Evolutionary conservation across 2,797 vertebrate genomes (phyloP).

Genomic region (Enoplosus armatus): DNA sequence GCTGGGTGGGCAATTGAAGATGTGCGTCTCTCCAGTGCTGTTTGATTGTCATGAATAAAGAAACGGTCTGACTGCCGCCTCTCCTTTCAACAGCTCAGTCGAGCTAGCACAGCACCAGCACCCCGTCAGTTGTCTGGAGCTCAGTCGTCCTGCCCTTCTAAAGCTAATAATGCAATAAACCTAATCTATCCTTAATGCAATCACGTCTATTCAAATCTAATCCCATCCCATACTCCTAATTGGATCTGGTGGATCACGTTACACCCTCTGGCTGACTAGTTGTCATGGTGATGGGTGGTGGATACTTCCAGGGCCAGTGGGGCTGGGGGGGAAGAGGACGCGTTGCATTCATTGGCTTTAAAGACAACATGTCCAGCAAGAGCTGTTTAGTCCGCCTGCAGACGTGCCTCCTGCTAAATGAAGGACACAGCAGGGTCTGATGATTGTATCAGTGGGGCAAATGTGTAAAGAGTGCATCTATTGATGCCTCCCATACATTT

Average conservation of each 20-base stretch:
- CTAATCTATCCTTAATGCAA: conserved; percentile 79
- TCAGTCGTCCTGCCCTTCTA: conserved; percentile 62
- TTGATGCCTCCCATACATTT: too few relatives aligned
- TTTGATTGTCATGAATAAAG: conserved; percentile 17
- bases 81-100: conserved; percentile 39
- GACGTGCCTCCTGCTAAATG: conserved; percentile 21
- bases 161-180: conserved; percentile 76
- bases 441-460: background rate
- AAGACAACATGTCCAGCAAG: conserved; percentile 58
- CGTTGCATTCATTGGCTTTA: conserved; percentile 46
- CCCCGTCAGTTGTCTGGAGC: conserved; percentile 55
- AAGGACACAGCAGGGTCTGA: conserved; percentile 27
- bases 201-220: conserved; percentile 80
- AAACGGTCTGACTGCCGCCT: conserved; percentile 20
- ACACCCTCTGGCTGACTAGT: conserved; percentile 71
- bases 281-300: conserved; percentile 72
- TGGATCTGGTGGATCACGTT: conserved; percentile 78
- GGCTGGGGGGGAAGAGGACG: conserved; percentile 43
- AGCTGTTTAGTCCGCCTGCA: conserved; percentile 47
- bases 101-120: conserved; percentile 13
- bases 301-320: conserved; percentile 43
- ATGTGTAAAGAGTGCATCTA: background rate
- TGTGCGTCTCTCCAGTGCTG: conserved; percentile 2
- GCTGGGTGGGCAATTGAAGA: background rate
- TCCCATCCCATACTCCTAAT: conserved; percentile 74